Conservation (phyloP, 2,888 invertebrate genomes). For the Bellardia pandia region DNA sequence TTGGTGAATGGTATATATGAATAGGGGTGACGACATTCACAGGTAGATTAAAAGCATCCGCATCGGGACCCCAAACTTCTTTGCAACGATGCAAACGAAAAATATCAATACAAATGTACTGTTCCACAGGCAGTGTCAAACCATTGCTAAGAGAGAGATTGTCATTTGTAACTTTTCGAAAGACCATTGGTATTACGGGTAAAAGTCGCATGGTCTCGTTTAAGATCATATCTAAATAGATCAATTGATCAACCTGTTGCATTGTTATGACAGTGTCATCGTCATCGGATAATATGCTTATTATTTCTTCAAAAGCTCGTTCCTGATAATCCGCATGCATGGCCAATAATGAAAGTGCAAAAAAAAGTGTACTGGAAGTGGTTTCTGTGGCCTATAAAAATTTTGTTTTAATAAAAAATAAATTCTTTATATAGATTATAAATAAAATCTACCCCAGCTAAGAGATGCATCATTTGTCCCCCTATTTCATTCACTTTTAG, state of each 20-base stretch:
- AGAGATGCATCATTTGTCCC: background rate
- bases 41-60: slow-evolving; percentile 81
- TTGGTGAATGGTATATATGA: slow-evolving; percentile 82
- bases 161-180: slow-evolving; percentile 74
- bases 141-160: slow-evolving; percentile 78
- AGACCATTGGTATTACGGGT: slow-evolving; percentile 78
- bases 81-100: slow-evolving; percentile 80
- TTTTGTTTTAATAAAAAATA: too few relatives aligned
- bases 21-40: slow-evolving; percentile 80
- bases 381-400: slow-evolving; percentile 78
- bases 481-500: background rate
- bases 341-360: slow-evolving; percentile 76
- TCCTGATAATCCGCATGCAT: slow-evolving; percentile 79
- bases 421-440: too few relatives aligned
- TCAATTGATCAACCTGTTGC: slow-evolving; percentile 77
- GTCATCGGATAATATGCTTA: slow-evolving; percentile 73
- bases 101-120: slow-evolving; percentile 78
- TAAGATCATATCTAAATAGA: slow-evolving; percentile 69
- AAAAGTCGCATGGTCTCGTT: slow-evolving; percentile 81
- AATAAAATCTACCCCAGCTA: background rate
- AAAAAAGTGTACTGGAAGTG: slow-evolving; percentile 77
- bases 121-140: slow-evolving; percentile 78
- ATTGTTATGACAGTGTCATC: slow-evolving; percentile 76
- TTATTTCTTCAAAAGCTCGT: slow-evolving; percentile 78
- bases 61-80: slow-evolving; percentile 80